Evolutionary conservation across 37 sponge, comb jelly and placozoan species (phyloP).

Genomic region (Hormiphora californensis): DNA sequence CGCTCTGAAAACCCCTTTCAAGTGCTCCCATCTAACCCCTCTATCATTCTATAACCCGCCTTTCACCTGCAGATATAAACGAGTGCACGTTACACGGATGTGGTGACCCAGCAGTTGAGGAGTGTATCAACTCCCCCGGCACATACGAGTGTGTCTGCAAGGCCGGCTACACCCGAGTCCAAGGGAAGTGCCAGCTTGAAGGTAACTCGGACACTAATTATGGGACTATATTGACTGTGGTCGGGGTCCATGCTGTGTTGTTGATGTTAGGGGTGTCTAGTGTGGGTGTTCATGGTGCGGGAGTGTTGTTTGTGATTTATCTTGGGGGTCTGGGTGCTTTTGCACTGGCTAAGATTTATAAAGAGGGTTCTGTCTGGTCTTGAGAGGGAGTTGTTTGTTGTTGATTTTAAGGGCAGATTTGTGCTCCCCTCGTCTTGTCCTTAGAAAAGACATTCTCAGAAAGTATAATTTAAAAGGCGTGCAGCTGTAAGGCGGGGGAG

Average conservation of each 20-base stretch:
- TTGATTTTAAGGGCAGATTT: not conserved
- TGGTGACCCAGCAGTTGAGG: constrained; percentile 61
- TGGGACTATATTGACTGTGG: not conserved
- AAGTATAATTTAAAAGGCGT: no score
- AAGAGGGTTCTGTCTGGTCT: not conserved
- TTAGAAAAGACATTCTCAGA: no score
- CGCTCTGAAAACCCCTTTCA: not conserved
- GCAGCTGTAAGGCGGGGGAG: no score
- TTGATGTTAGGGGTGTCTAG: not conserved
- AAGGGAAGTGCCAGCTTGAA: constrained; percentile 64
- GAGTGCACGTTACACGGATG: constrained; percentile 71
- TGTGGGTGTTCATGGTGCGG: not conserved
- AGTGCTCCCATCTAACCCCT: not conserved
- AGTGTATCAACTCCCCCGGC: constrained; percentile 75
- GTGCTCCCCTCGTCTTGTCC: no score
- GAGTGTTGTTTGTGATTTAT: not conserved
- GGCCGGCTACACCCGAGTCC: constrained; percentile 57
- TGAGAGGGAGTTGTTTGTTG: not conserved
- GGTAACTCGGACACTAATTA: not conserved
- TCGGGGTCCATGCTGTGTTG: not conserved
- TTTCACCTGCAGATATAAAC: constrained; percentile 56
- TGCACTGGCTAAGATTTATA: not conserved
- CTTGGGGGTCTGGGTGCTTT: not conserved
- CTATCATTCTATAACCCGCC: not conserved
- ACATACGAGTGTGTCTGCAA: constrained; percentile 69